phyloP scores from a whole-genome alignment of 2,113 vertebrate genomes.

The Taxidea taxus region DNA sequence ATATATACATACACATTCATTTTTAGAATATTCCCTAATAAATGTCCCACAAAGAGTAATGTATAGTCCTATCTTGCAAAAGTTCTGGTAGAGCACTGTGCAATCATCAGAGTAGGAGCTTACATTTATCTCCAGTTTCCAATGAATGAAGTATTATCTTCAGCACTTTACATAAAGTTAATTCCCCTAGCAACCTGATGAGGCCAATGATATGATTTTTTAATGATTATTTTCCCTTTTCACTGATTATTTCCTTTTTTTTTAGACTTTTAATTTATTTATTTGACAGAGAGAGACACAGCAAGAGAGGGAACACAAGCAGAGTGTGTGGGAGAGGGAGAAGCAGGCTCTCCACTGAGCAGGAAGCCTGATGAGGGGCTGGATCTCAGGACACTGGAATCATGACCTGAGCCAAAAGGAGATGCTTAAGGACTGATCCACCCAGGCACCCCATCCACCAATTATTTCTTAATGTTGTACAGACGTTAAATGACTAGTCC shows the following conservation, averaged over 20 bases:
- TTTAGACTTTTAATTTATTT: too few species aligned
- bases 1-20: not conserved
- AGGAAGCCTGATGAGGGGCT: too few species aligned
- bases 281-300: too few species aligned
- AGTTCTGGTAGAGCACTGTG: not conserved
- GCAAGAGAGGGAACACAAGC: too few species aligned
- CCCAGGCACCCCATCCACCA: not conserved
- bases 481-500: not conserved
- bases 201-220: not conserved
- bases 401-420: too few species aligned
- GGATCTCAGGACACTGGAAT: too few species aligned
- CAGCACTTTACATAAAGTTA: not conserved
- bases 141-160: not conserved
- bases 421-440: too few species aligned
- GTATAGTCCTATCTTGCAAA: not conserved
- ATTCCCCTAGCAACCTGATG: not conserved
- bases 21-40: not conserved
- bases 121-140: not conserved
- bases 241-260: not conserved
- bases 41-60: not conserved
- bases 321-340: too few species aligned
- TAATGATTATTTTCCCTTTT: not conserved
- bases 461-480: not conserved
- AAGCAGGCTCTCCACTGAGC: too few species aligned
- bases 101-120: not conserved